Conservation (phyloP, 1,140 invertebrate genomes). For the Galendromus occidentalis region DNA sequence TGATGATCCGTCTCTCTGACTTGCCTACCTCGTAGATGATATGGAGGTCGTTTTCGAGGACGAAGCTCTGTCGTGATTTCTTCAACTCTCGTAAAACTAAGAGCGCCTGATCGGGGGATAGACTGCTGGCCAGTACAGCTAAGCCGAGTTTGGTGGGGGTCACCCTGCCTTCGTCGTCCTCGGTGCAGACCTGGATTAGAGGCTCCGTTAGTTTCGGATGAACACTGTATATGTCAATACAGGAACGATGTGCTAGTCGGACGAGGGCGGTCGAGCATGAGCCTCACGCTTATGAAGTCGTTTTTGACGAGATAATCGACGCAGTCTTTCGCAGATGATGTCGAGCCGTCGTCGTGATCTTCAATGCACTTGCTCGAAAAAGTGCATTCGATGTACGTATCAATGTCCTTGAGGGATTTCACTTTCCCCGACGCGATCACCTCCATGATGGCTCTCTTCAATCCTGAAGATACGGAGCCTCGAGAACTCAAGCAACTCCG, state of each 20-base stretch:
- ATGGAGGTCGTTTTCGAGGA: constrained; percentile 82
- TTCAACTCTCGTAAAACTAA: constrained; percentile 71
- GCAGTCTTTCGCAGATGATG: constrained; percentile 17
- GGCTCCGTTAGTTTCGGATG: constrained; percentile 7
- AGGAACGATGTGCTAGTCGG: neutral
- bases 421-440: constrained; percentile 67
- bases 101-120: constrained; percentile 75
- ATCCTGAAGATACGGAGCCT: constrained; percentile 24
- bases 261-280: constrained; percentile 15
- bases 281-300: constrained; percentile 19
- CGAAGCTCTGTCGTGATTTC: constrained; percentile 66
- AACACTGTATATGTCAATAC: neutral
- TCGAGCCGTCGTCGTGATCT: neutral
- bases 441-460: constrained; percentile 42
- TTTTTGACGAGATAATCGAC: constrained; percentile 20
- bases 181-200: constrained; percentile 13
- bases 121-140: constrained; percentile 73
- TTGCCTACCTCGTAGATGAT: constrained; percentile 60
- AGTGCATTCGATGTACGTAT: constrained; percentile 59
- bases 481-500: constrained; percentile 47
- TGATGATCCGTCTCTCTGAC: too few relatives aligned
- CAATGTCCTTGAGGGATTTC: constrained; percentile 44
- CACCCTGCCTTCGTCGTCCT: constrained; percentile 18
- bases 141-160: constrained; percentile 64
- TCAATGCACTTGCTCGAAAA: constrained; percentile 27